These are phyloP conservation scores for Ophioninae sp. DNA, from an alignment of 2,888 invertebrate genomes.

Conservation along the genomic window DNA sequence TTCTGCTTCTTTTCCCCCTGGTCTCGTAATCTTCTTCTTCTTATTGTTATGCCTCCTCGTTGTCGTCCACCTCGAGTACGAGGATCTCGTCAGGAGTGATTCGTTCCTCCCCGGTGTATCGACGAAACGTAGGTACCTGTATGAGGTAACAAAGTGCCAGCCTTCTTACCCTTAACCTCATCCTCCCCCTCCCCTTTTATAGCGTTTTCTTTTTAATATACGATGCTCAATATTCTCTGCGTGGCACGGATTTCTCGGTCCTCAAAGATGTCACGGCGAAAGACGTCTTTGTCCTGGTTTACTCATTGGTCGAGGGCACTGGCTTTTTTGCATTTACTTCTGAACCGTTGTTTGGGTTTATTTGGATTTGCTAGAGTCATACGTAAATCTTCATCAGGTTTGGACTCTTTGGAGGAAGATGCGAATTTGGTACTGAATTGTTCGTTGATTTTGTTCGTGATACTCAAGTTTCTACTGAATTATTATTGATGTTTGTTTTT, in stretches of 20 bases:
- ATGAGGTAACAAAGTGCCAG: slow-evolving; percentile 76
- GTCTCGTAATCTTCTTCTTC: background rate
- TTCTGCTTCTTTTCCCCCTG: slow-evolving; percentile 26
- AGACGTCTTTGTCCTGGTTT: background rate
- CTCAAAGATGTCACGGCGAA: background rate
- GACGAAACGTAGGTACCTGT: slow-evolving; percentile 57
- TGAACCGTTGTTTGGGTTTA: background rate
- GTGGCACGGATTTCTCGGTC: background rate
- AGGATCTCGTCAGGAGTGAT: slow-evolving; percentile 68
- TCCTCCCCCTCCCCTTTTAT: background rate
- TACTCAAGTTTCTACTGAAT: no score
- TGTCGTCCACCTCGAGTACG: slow-evolving; percentile 55
- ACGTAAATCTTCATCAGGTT: no score
- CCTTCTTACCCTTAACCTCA: slow-evolving; percentile 30
- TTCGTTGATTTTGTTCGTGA: no score
- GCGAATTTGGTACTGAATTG: no score
- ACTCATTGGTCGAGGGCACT: background rate
- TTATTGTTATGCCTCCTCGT: slow-evolving; percentile 28
- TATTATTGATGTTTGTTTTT: no score
- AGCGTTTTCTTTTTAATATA: slow-evolving; percentile 16
- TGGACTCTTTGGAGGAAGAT: no score
- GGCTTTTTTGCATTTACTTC: background rate
- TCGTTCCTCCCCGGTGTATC: slow-evolving; percentile 70
- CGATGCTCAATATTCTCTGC: slow-evolving; percentile 1
- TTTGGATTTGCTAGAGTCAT: no score